Base-by-base conservation (phyloP, 2,888 invertebrate species). In the Halictus ligatus region DNA sequence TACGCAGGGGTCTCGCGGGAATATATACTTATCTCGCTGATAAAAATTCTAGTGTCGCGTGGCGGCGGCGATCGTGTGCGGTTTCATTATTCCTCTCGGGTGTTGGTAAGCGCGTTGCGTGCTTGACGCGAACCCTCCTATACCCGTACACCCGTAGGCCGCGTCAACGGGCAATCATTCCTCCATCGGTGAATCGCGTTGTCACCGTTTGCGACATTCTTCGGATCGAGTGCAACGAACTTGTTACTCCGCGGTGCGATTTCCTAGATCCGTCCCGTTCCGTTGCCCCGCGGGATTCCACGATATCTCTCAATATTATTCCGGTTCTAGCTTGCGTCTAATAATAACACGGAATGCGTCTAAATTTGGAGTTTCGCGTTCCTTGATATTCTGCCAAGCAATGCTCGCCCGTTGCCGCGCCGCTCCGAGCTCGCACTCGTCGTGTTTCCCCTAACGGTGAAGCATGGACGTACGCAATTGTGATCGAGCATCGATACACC, bases 301-400 rank as follows among this genome's bases (percentile, higher is more conserved):
- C 71, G 73, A 54, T 69, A 29, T 50, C 29, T 50, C 29, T 54
- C 8, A 2, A 40, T 79, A 84, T 80, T 86, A 86, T 82, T 81
- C 82, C 71, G 18, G 67, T 75, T 60, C n/a, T 35, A 75, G 40
- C 64, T 25, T 43, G 54, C 4, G 43, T 60, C 80, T 84, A 84
- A 84, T 81, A 84, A 86, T 86, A 86, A 29, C 77, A 10, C 74
- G 84, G 82, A 84, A 86, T 82, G 72, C 75, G 67, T 76, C 84
- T 86, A 86, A 86, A 81, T 86, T 82, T 77, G 84, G 76, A 84
- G 78, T 79, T 74, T 54, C 72, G 80, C 84, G 81, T 84, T 73
- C 78, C 77, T 84, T 84, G 86, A 84, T 79, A 43, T 50, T 64
- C 60, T 78, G 86, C 84, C 86, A 84, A 75, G 48, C 71, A 60